Evolutionary conservation across 2,113 vertebrate species (phyloP), one percentile per base, ranked within the genome.

Genomic region (Morone chrysops): DNA sequence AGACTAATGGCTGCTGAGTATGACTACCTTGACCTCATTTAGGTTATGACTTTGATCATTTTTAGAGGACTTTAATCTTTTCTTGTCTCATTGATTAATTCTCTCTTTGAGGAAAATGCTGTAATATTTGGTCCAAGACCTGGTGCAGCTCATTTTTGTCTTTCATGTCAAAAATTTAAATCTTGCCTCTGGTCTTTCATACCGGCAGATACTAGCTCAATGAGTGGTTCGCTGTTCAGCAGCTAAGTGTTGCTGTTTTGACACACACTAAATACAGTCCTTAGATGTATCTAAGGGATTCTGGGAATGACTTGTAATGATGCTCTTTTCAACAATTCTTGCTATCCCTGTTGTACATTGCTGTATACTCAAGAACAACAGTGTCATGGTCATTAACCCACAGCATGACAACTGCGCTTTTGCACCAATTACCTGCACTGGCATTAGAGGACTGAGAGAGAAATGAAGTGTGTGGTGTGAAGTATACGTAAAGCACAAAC

Each of bases 1-100:
- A 86, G 89, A 92, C 85, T 83, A 91, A 92, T 89, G 84, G 76
- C 68, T 63, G 71, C 83, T 65, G 74, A 86, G 83, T 78, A 65
- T n/a, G 63, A 70, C 70, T 75, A 79, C 81, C 85, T 85, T 81
- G 69, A 86, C 84, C 89, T 80, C 61, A 86, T 91, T 90, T 84
- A 87, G 81, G 79, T 81, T 91, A 76, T 85, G 92, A 92, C 90
- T 92, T 91, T 93, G 91, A 90, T 62, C 70, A 79, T 82, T 90
- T 94, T 92, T 87, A 70, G 87, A 90, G 82, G 87, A 88, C 85
- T 86, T 89, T 86, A 81, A 85, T 87, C 75, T 85, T 75, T 79
- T 76, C 59, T 36, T 36, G 74, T 77, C 43, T 71, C 71, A 36
- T 38, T 83, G 51, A 84, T 76, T 40, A 83, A 81, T 80, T 78